Base-by-base conservation (phyloP, 2,797 vertebrate genomes). In the Kryptopterus vitreolus region DNA sequence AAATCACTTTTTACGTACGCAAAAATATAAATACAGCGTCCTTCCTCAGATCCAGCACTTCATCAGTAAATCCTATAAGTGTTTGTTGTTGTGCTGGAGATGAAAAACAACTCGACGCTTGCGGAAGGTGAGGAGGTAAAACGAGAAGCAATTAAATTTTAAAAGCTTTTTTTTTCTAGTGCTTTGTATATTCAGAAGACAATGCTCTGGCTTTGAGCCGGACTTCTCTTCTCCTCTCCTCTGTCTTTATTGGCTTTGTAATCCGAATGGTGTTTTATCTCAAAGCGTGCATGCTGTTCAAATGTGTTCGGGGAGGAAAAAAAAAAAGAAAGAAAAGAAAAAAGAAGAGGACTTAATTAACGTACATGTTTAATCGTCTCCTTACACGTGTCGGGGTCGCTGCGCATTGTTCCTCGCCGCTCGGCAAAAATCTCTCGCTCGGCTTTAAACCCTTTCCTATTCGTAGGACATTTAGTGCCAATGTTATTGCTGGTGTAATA, bases 301-400 rank as follows among this genome's bases (percentile, higher is more conserved):
- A 93, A 93, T 92, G 90, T 88, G 93, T 90, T 93, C 92, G 88
- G n/a, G n/a, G n/a, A n/a, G n/a, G n/a, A n/a, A n/a, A n/a, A n/a
- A n/a, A n/a, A n/a, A n/a, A n/a, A n/a, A n/a, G n/a, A n/a, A n/a
- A n/a, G n/a, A n/a, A n/a, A n/a, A n/a, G n/a, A n/a, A n/a, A n/a
- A 92, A 91, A 90, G 91, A 92, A 92, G 92, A 92, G 93, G 91
- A 89, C 91, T 92, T 94, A 95, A 95, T 96, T 94, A 95, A 95
- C 92, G 90, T 93, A 94, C 91, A 94, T 91, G 92, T 89, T 93
- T 95, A 96, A 95, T 96, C 93, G 94, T 92, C 91, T 90, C 91
- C 91, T 91, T 90, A 91, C 93, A 95, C 92, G 93, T 93, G 94
- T 92, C 92, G 92, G 92, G 93, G 91, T 93, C 91, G 94, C 94